A percentile compares a stretch with the other conserved stretches of the same genome.
Evolutionary conservation across 2,113 vertebrate species (phyloP).

Genomic region (Glareola pratincola): DNA sequence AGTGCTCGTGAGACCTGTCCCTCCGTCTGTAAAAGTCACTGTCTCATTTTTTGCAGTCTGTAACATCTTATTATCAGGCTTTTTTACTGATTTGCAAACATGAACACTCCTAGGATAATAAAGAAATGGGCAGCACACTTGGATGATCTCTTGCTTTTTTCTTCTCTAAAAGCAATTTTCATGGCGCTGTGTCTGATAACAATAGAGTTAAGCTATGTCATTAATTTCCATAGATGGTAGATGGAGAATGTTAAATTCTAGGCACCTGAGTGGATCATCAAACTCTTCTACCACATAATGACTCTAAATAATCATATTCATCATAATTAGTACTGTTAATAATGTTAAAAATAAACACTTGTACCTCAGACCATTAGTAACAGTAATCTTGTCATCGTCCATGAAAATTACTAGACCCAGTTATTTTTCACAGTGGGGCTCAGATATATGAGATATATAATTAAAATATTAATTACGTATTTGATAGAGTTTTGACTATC

Average conservation of each 20-base stretch:
- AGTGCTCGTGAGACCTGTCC: not conserved
- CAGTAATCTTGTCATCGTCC: slow-evolving; percentile 66
- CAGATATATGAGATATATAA: slow-evolving; percentile 68
- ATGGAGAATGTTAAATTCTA: slow-evolving; percentile 59
- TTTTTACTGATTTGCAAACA: not conserved
- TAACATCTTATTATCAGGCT: not conserved
- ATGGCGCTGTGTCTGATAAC: not conserved
- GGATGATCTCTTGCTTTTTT: not conserved
- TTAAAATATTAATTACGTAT: slow-evolving; percentile 75
- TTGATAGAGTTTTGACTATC: slow-evolving; percentile 34
- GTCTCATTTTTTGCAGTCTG: not conserved
- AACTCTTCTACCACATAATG: slow-evolving; percentile 55
- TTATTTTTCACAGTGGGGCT: slow-evolving; percentile 68
- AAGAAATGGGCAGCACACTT: slow-evolving; percentile 16
- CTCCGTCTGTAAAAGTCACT: not conserved
- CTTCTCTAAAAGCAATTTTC: slow-evolving; percentile 51
- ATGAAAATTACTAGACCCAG: slow-evolving; percentile 61
- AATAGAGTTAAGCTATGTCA: slow-evolving; percentile 44
- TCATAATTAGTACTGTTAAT: slow-evolving; percentile 65
- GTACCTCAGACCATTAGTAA: slow-evolving; percentile 67
- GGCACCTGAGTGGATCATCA: slow-evolving; percentile 56
- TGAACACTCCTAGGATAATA: not conserved
- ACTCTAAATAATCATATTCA: slow-evolving; percentile 69
- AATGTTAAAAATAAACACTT: slow-evolving; percentile 73
- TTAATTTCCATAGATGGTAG: slow-evolving; percentile 66